These are phyloP conservation scores for Tylochromis polylepis DNA, from an alignment of 2,113 vertebrate genomes.

Conservation along the genomic window DNA sequence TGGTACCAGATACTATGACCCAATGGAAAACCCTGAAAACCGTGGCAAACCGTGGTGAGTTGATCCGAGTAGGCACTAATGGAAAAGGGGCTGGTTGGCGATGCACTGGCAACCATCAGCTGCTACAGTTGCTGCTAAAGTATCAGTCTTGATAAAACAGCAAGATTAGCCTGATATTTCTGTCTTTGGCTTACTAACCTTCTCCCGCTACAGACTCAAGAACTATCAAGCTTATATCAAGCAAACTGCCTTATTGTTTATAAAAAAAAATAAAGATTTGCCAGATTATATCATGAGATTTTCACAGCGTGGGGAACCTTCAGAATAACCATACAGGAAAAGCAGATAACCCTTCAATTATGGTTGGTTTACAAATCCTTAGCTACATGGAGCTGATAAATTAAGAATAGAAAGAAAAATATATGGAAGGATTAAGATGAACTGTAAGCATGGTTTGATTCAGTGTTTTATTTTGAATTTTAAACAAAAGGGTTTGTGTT, in stretches of 20 bases:
- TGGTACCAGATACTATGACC: neutral
- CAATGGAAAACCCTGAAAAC: neutral
- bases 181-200: neutral
- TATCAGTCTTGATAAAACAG: too few relatives aligned
- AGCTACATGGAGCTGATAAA: neutral
- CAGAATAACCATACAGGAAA: neutral
- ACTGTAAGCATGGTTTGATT: neutral
- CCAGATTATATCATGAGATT: neutral
- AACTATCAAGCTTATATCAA: neutral
- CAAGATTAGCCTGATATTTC: neutral
- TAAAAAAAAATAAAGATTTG: neutral
- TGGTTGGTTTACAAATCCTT: neutral
- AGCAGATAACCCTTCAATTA: neutral
- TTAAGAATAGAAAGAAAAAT: neutral
- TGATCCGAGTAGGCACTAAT: neutral
- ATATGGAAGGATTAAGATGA: neutral
- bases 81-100: accelerated
- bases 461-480: neutral
- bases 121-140: too few relatives aligned
- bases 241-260: neutral
- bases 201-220: neutral
- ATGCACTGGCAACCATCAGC: neutral
- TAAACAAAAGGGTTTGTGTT: neutral
- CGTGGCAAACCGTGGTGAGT: neutral
- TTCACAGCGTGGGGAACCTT: neutral